These are phyloP conservation scores for Autographa pulchrina DNA, from an alignment of 2,888 invertebrate species.

Conservation along the genomic window DNA sequence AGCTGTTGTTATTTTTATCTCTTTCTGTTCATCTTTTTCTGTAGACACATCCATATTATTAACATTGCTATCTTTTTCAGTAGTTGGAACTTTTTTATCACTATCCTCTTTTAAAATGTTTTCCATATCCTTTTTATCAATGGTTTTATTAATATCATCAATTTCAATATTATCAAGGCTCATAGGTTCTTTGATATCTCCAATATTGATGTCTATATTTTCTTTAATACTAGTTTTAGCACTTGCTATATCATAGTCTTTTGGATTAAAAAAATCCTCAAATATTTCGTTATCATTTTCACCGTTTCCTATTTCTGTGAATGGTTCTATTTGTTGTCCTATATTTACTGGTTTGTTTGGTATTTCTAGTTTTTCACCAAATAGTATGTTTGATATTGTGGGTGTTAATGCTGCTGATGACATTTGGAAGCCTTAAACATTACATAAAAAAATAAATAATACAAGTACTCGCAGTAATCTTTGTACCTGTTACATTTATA, in stretches of 20 bases:
- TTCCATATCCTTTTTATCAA: slow-evolving; percentile 9
- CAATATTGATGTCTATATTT: slow-evolving; percentile 18
- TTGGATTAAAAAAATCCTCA: slow-evolving; percentile 68
- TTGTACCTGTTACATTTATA: too few relatives aligned
- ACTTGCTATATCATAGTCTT: slow-evolving; percentile 26
- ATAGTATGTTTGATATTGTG: slow-evolving; percentile 78
- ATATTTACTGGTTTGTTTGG: slow-evolving; percentile 29
- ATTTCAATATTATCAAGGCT: slow-evolving; percentile 7
- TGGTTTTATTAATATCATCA: slow-evolving; percentile 13
- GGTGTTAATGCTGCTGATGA: slow-evolving; percentile 75
- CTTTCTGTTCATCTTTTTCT: not conserved
- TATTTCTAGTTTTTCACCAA: slow-evolving; percentile 70
- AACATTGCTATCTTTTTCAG: not conserved
- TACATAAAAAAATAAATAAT: slow-evolving; percentile 10
- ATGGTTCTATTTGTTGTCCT: slow-evolving; percentile 40
- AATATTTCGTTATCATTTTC: slow-evolving; percentile 64
- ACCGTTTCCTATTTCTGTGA: slow-evolving; percentile 57
- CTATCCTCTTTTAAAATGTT: slow-evolving; percentile 13
- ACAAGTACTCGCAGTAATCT: too few relatives aligned
- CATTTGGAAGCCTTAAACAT: slow-evolving; percentile 48
- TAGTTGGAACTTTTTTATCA: slow-evolving; percentile 10
- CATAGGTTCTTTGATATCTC: slow-evolving; percentile 26
- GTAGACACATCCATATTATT: not conserved
- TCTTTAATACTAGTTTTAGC: slow-evolving; percentile 12
- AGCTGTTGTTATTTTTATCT: not conserved